Evolutionary conservation across 2,113 vertebrate species (phyloP).

Genomic region (Callospermophilus lateralis): DNA sequence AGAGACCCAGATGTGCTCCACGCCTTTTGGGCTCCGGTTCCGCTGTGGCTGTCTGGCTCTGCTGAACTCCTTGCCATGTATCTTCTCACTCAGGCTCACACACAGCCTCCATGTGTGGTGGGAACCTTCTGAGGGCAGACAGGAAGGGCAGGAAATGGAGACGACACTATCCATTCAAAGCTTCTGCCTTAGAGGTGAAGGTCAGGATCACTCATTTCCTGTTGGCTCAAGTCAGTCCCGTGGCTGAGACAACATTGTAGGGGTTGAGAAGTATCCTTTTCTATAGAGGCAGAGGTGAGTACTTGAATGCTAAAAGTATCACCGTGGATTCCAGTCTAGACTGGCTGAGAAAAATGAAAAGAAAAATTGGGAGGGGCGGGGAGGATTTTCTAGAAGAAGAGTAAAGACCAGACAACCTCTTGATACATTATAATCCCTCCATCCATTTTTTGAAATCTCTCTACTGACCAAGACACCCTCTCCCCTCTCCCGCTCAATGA

Average conservation of each 20-base stretch:
- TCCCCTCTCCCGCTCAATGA: neutral
- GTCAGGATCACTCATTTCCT: neutral
- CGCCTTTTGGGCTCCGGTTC: neutral
- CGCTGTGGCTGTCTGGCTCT: neutral
- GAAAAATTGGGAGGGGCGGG: neutral
- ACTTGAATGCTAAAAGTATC: fast-evolving
- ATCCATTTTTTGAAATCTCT: neutral
- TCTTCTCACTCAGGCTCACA: neutral
- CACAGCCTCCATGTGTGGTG: too few relatives aligned
- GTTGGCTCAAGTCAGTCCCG: neutral
- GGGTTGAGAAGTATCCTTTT: neutral
- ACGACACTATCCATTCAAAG: neutral
- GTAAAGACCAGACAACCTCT: neutral
- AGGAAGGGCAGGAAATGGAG: neutral
- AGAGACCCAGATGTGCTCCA: fast-evolving
- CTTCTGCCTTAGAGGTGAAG: neutral
- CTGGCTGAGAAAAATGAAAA: neutral
- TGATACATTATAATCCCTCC: neutral
- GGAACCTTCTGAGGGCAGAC: neutral
- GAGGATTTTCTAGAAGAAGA: neutral
- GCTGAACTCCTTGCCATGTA: neutral
- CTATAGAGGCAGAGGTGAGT: too few relatives aligned
- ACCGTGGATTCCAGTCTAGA: neutral
- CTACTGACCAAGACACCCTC: neutral
- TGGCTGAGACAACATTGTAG: neutral